phyloP scores from a whole-genome alignment of 2,797 vertebrate genomes.

The Phrynocephalus vlangalii region DNA sequence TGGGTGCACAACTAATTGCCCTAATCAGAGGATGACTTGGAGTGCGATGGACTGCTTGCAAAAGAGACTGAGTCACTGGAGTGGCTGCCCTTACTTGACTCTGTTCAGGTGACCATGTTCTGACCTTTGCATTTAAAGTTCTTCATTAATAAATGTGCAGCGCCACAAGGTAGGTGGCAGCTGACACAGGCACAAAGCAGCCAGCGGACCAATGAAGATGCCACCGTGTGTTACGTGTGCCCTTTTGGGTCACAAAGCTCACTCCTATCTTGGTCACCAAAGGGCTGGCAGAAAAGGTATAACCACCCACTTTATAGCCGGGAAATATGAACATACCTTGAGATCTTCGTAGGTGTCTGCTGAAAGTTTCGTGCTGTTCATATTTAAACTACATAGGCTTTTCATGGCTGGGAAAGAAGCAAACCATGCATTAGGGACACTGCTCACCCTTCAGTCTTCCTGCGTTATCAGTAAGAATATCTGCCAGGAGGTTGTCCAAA shows the following conservation, averaged over 20 bases:
- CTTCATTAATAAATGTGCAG: too few species aligned
- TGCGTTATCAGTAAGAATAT: background rate
- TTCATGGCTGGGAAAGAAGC: slow-evolving; percentile 90
- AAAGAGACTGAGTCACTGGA: too few species aligned
- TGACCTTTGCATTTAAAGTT: too few species aligned
- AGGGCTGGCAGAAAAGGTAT: background rate
- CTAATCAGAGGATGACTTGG: too few species aligned
- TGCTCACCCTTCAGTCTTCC: background rate
- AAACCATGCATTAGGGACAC: background rate
- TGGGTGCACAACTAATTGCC: too few species aligned
- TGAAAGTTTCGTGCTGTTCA: slow-evolving; percentile 99
- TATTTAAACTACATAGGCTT: slow-evolving; percentile 98
- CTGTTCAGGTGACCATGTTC: too few species aligned
- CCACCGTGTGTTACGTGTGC: background rate
- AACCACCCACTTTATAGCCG: slow-evolving; percentile 26
- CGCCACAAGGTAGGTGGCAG: too few species aligned
- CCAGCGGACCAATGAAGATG: background rate
- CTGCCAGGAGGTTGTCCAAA: too few species aligned
- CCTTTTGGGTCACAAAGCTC: background rate
- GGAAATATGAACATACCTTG: slow-evolving; percentile 84
- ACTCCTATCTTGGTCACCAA: background rate
- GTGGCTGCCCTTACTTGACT: too few species aligned
- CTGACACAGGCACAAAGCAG: too few species aligned
- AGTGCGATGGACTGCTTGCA: too few species aligned
- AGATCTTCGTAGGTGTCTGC: slow-evolving; percentile 98